Conservation (phyloP, 2,113 vertebrate species). For the Ammospiza caudacuta region DNA sequence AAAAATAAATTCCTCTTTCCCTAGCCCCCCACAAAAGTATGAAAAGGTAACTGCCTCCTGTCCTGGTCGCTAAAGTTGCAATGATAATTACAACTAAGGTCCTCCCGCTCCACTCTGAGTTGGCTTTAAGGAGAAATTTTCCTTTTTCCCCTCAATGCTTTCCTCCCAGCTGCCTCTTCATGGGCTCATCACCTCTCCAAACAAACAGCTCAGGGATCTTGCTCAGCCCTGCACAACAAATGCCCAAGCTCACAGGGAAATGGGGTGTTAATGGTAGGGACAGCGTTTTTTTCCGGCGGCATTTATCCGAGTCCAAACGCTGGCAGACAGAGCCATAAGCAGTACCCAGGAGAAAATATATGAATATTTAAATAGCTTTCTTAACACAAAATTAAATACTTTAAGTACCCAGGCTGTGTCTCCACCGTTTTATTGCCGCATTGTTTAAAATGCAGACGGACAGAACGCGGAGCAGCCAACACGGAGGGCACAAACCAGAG, state of each 20-base stretch:
- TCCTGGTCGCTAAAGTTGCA: not conserved
- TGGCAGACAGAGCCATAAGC: conserved; percentile 16
- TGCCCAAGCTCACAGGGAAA: not conserved
- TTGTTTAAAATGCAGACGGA: conserved; percentile 27
- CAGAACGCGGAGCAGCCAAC: fast-evolving
- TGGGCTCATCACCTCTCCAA: not conserved
- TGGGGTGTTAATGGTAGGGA: not conserved
- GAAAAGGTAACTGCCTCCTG: not conserved
- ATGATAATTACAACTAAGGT: not conserved
- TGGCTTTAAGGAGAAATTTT: not conserved
- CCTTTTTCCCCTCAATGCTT: not conserved
- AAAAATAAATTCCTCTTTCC: not conserved
- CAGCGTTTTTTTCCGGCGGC: not conserved
- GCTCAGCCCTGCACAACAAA: not conserved
- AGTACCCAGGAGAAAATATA: conserved; percentile 16
- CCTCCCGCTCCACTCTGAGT: not conserved
- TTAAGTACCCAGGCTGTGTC: not conserved
- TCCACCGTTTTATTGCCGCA: not conserved
- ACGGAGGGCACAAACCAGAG: not conserved
- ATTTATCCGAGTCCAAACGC: not conserved
- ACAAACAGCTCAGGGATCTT: not conserved
- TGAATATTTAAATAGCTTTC: conserved; percentile 64
- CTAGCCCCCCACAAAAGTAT: fast-evolving
- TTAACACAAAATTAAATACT: conserved; percentile 64
- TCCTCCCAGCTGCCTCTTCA: not conserved